These are phyloP conservation scores for Pterois miles DNA, from an alignment of 2,797 vertebrate species.

Conservation along the genomic window DNA sequence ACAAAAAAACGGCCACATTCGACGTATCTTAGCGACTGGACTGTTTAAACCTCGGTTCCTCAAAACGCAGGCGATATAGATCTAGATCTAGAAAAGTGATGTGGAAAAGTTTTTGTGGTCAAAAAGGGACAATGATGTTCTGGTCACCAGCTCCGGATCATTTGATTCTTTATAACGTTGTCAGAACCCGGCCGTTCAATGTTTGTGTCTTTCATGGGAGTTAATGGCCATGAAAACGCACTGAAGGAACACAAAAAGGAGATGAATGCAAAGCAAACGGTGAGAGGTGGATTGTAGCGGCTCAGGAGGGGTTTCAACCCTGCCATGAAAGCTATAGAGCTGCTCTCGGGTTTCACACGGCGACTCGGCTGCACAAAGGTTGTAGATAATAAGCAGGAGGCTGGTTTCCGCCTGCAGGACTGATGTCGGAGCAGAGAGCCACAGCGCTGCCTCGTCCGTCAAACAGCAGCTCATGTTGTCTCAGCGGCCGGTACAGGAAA, in stretches of 20 bases:
- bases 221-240: constrained; percentile 16
- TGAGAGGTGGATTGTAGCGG: not conserved
- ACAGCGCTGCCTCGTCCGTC: constrained; percentile 26
- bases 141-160: not conserved
- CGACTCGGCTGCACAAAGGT: constrained; percentile 36
- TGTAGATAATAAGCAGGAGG: constrained; percentile 48
- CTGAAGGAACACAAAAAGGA: constrained; percentile 5
- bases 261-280: constrained; percentile 29
- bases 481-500: constrained; percentile 54
- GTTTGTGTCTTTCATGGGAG: constrained; percentile 20
- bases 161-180: not conserved
- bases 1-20: not conserved
- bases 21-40: too few relatives aligned
- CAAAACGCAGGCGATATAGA: not conserved
- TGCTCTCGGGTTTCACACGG: constrained; percentile 44
- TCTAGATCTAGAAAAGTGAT: not conserved
- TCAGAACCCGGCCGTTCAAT: not conserved
- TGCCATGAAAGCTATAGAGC: constrained; percentile 19
- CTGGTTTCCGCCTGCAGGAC: constrained; percentile 38
- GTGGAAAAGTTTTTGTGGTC: not conserved
- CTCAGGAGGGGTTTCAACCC: constrained; percentile 20
- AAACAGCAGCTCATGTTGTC: constrained; percentile 53
- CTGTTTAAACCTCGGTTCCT: not conserved
- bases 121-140: not conserved
- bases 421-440: constrained; percentile 36